Evolutionary conservation across 2,797 vertebrate species (phyloP), one percentile per base, ranked within the genome.

Genomic region (Parauchenoglanis ngamensis): DNA sequence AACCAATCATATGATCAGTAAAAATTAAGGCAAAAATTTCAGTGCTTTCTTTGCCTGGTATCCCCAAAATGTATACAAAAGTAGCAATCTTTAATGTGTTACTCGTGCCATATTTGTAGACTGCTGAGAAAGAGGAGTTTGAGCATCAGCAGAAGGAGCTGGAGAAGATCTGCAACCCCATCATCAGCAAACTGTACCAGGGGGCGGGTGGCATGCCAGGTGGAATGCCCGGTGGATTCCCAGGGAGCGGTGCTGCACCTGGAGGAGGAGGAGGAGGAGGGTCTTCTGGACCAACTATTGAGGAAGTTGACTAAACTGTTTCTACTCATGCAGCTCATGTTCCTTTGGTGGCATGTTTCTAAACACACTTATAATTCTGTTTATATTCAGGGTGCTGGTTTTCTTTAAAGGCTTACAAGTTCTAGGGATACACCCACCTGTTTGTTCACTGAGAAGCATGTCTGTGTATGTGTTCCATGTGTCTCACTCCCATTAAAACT

Each of bases 161-260:
- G 6, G 81, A 83, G 65, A 83, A 83, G 63, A 19, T 96, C 63
- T 96, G 96, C 44, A 96, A 94, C 89, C 95, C 95, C 35, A 92
- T 96, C 89, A 94, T 96, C 90, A 95, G 94, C 89, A 96, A 96
- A 87, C 92, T 96, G 86, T 95, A 96, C 93, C 95, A 96, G 91
- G 90, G 89, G 80, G 89, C 94, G 0, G 95, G 95, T 0, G 94
- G 94, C 0, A 84, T 92, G 88, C 93, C 93, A 0, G 92, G 89
- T 0, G 96, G 95, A 0, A 97, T 97, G 93, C 97, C 97, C 0
- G 93, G 92, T 1, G 93, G 94, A 31, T 95, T 95, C 83, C 92
- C 94, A 0, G 94, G 95, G 61, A 88, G 93, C 3, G 94, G 92
- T 8, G 91, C 85, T 17, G 92, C 94, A n/a, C 87, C 93, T 11